A percentile compares a stretch with the other conserved stretches of the same genome.
phyloP scores from a whole-genome alignment of 2,888 invertebrate genomes.

The Ferrisia virgata region DNA sequence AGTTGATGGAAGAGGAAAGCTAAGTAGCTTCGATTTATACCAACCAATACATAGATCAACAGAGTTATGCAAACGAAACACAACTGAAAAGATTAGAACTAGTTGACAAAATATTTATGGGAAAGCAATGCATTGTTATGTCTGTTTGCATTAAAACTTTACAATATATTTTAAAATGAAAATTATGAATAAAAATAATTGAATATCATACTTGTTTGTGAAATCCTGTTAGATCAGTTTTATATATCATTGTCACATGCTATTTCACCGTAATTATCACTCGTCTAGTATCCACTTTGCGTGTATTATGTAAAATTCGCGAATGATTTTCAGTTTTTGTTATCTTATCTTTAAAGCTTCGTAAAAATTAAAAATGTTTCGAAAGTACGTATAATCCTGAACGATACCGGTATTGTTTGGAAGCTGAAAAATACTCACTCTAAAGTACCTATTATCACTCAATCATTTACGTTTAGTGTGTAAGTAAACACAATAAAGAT shows the following conservation, averaged over 20 bases:
- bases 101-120: not conserved
- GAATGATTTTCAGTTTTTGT: not conserved
- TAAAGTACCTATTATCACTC: not conserved
- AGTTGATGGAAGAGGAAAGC: constrained; percentile 14
- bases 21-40: constrained; percentile 9
- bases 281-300: not conserved
- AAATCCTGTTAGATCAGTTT: not conserved
- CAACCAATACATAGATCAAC: not conserved
- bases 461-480: no score
- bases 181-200: not conserved
- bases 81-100: not conserved
- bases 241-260: not conserved
- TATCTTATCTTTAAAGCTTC: not conserved
- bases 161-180: no score
- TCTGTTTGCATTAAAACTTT: no score
- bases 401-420: not conserved
- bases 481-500: no score
- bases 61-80: constrained; percentile 1
- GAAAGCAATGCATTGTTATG: no score
- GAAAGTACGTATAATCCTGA: not conserved
- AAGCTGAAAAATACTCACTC: not conserved
- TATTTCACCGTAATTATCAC: not conserved
- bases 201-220: not conserved
- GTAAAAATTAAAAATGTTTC: not conserved
- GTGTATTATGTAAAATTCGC: not conserved